A percentile compares a stretch with the other conserved stretches of the same genome.
Evolutionary conservation across 2,888 invertebrate genomes (phyloP).

Genomic region (Drosophila parthenogenetica): DNA sequence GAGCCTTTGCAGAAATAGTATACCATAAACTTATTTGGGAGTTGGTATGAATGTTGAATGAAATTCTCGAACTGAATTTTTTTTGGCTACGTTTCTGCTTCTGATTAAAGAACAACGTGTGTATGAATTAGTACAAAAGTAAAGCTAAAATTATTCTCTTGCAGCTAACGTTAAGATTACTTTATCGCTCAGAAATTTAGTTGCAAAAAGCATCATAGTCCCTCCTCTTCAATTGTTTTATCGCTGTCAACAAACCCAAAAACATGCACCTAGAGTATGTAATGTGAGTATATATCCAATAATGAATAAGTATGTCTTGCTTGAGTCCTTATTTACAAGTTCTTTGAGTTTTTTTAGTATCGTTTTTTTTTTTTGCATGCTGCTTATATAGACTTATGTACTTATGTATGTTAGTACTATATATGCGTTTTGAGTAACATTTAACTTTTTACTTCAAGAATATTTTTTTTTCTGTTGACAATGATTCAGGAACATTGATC

Average conservation of each 20-base stretch:
- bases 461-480: background rate
- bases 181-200: conserved; percentile 35
- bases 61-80: background rate
- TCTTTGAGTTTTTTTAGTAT: background rate
- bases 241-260: conserved; percentile 25
- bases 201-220: conserved; percentile 12
- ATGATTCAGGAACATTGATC: background rate
- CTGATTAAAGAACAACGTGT: background rate
- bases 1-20: background rate
- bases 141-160: conserved; percentile 60
- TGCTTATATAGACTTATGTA: conserved; percentile 2
- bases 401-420: background rate
- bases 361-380: conserved; percentile 30
- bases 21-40: too few species aligned
- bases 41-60: too few species aligned
- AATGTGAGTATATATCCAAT: conserved; percentile 47
- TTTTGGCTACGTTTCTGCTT: background rate
- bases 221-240: conserved; percentile 4
- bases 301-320: conserved; percentile 14
- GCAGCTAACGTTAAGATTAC: conserved; percentile 50
- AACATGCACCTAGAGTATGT: conserved; percentile 13
- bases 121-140: conserved; percentile 8
- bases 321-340: conserved; percentile 1
- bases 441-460: background rate
- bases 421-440: background rate